A percentile compares a stretch with the other conserved stretches of the same genome.
Conservation (phyloP, 2,888 invertebrate species). For the Troglohyphantes excavatus region DNA sequence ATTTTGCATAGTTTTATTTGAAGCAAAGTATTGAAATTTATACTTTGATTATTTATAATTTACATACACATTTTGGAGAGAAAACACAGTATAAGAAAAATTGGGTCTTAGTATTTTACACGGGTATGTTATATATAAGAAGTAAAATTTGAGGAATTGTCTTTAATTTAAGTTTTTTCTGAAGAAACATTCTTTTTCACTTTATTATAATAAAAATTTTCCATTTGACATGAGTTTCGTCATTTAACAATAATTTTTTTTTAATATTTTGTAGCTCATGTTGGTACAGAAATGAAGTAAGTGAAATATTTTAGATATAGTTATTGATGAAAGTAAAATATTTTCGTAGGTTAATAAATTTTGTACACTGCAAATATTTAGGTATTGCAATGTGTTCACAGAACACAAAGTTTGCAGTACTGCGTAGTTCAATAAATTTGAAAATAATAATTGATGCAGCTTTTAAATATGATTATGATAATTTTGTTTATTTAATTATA, state of each 20-base stretch:
- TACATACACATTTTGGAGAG: conserved; percentile 69
- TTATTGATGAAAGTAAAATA: too few species aligned
- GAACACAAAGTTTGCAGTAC: neutral
- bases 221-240: too few species aligned
- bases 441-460: too few species aligned
- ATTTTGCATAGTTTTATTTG: conserved; percentile 77
- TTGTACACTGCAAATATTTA: neutral
- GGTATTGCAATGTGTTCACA: neutral
- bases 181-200: conserved; percentile 69
- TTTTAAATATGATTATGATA: too few species aligned
- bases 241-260: too few species aligned
- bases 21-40: conserved; percentile 78
- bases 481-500: too few species aligned
- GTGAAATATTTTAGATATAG: too few species aligned
- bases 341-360: too few species aligned
- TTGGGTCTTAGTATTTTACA: conserved; percentile 70
- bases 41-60: conserved; percentile 78
- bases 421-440: too few species aligned
- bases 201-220: too few species aligned
- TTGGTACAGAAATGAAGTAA: too few species aligned
- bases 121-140: conserved; percentile 54
- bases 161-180: conserved; percentile 32
- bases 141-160: conserved; percentile 52
- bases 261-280: too few species aligned
- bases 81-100: conserved; percentile 74